Evolutionary conservation across 2,888 invertebrate genomes (phyloP).

Genomic region (Camptogramma bilineatum): DNA sequence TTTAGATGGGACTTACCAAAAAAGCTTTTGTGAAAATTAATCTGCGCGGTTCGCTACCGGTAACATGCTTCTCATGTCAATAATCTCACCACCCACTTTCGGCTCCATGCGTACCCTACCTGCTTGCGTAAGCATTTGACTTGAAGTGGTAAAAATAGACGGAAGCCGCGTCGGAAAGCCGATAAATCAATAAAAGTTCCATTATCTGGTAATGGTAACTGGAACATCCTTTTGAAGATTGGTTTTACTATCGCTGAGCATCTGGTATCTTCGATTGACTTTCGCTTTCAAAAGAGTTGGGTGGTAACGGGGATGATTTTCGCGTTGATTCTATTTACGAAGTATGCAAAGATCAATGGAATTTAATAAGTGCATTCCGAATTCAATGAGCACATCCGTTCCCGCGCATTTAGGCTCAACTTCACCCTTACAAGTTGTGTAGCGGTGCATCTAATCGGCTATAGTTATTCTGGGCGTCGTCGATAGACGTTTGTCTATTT

Average conservation of each 20-base stretch:
- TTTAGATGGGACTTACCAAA: neutral
- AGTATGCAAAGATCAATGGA: slow-evolving; percentile 4
- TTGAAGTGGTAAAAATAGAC: slow-evolving; percentile 52
- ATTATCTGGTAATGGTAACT: slow-evolving; percentile 5
- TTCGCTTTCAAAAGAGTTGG: neutral
- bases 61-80: slow-evolving; percentile 12
- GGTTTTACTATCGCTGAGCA: neutral
- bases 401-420: slow-evolving; percentile 50
- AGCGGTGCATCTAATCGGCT: slow-evolving; percentile 74
- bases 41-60: neutral
- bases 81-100: slow-evolving; percentile 41
- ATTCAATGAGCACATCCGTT: slow-evolving; percentile 47
- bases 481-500: slow-evolving; percentile 84
- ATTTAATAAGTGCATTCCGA: slow-evolving; percentile 21
- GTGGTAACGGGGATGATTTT: neutral
- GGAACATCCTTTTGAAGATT: slow-evolving; percentile 18
- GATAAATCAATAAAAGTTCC: slow-evolving; percentile 15
- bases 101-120: slow-evolving; percentile 50
- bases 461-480: slow-evolving; percentile 82
- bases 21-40: neutral
- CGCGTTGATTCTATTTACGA: neutral
- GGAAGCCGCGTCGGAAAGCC: slow-evolving; percentile 28
- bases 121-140: slow-evolving; percentile 48
- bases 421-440: slow-evolving; percentile 46
- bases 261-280: neutral